phyloP scores from a whole-genome alignment of 2,797 vertebrate genomes.

The Molossus alvarezi region DNA sequence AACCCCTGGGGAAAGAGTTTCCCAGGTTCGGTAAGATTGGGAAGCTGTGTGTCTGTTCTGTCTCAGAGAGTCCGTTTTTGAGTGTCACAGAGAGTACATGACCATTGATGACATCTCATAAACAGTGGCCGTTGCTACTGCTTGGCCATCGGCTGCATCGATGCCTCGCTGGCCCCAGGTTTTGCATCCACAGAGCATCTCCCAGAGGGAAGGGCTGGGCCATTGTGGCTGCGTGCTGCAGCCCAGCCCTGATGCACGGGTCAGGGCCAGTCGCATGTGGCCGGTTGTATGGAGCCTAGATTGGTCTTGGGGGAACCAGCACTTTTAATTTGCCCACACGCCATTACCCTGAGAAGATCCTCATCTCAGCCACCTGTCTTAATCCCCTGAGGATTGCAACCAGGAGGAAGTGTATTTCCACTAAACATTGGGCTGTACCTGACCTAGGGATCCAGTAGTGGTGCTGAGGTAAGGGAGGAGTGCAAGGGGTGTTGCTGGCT shows the following conservation, averaged over 20 bases:
- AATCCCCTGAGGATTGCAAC: background rate
- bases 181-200: background rate
- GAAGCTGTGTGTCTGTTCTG: background rate
- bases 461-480: background rate
- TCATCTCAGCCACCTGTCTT: background rate
- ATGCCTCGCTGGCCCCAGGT: too few species aligned
- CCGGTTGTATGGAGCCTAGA: background rate
- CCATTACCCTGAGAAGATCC: background rate
- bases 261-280: background rate
- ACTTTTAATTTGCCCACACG: background rate
- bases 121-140: rapidly evolving
- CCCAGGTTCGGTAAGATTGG: background rate
- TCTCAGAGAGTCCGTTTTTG: background rate
- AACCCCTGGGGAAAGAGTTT: background rate
- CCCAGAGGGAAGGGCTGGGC: background rate
- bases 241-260: rapidly evolving
- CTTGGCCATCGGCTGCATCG: background rate
- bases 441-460: background rate
- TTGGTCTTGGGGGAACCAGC: background rate
- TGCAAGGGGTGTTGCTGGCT: background rate
- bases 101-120: background rate
- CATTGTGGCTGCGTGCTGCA: too few species aligned
- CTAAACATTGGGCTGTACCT: background rate
- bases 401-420: background rate
- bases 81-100: background rate